These are phyloP conservation scores for Netta rufina DNA, from an alignment of 2,797 vertebrate genomes.

Conservation along the genomic window DNA sequence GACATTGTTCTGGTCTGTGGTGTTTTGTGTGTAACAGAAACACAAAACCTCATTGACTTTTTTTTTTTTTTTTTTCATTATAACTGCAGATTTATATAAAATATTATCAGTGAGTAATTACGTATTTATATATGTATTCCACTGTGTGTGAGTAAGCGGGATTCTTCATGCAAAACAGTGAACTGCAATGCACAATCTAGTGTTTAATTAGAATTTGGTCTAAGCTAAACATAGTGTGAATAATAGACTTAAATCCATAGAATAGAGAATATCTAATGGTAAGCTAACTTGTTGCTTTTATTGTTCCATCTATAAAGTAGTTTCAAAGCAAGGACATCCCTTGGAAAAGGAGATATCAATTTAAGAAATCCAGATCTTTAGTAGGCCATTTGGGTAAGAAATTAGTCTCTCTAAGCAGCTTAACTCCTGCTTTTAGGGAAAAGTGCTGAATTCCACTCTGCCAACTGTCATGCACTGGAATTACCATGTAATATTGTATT, in stretches of 20 bases:
- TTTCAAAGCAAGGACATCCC: slow-evolving; percentile 4
- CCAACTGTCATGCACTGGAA: not conserved
- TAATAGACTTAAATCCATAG: slow-evolving; percentile 17
- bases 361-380: slow-evolving; percentile 32
- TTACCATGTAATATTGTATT: not conserved
- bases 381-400: not conserved
- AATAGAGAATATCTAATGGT: slow-evolving; percentile 13
- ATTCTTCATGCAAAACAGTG: not conserved
- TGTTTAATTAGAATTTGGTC: slow-evolving; percentile 24
- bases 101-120: not conserved
- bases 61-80: not conserved
- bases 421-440: not conserved
- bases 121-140: not conserved
- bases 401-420: not conserved
- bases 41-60: not conserved
- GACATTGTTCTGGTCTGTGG: not conserved
- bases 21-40: not conserved
- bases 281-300: slow-evolving; percentile 34
- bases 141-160: not conserved
- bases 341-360: slow-evolving; percentile 47
- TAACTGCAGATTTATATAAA: not conserved
- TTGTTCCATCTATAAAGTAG: not conserved
- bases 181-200: not conserved
- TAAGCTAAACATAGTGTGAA: slow-evolving; percentile 5
- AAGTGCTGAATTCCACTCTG: not conserved